Evolutionary conservation across 2,888 invertebrate genomes (phyloP).

Genomic region (Drosophila siamana): DNA sequence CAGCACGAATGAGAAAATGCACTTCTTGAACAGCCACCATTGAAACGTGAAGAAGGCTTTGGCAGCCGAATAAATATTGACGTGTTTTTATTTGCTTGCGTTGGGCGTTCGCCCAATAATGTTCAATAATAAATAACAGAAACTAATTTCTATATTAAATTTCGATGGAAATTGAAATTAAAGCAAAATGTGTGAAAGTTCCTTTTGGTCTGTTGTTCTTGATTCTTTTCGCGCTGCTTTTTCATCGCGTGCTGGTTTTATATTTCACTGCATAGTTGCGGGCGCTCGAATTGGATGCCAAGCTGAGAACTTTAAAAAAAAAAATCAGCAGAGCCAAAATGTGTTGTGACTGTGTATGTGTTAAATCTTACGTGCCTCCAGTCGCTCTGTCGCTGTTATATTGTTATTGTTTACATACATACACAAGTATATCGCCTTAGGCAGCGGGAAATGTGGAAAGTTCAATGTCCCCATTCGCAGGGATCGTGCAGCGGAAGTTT

Average conservation of each 20-base stretch:
- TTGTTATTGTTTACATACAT: slow-evolving; percentile 20
- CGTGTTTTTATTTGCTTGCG: not conserved
- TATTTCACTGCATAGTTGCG: slow-evolving; percentile 58
- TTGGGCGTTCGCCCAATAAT: too few species aligned
- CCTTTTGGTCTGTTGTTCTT: not conserved
- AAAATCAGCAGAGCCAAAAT: slow-evolving; percentile 33
- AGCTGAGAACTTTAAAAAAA: slow-evolving; percentile 55
- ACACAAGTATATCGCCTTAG: slow-evolving; percentile 31
- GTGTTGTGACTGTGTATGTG: slow-evolving; percentile 54
- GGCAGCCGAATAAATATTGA: not conserved
- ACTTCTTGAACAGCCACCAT: slow-evolving; percentile 1
- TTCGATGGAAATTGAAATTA: not conserved
- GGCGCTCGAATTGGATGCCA: slow-evolving; percentile 42
- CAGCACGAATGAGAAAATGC: slow-evolving; percentile 22
- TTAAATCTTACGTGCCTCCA: slow-evolving; percentile 62
- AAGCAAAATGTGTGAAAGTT: not conserved
- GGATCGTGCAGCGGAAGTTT: slow-evolving; percentile 65
- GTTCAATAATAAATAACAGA: not conserved
- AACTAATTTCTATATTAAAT: slow-evolving; percentile 4
- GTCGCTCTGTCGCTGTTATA: slow-evolving; percentile 19
- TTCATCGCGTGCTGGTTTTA: slow-evolving; percentile 66
- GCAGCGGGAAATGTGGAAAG: slow-evolving; percentile 47
- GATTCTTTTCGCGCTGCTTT: slow-evolving; percentile 3
- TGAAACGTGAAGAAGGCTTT: slow-evolving; percentile 1
- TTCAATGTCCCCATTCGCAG: slow-evolving; percentile 70